These are phyloP conservation scores for Ctenochaetus hawaiiensis DNA, from an alignment of 2,797 vertebrate species.

Conservation along the genomic window DNA sequence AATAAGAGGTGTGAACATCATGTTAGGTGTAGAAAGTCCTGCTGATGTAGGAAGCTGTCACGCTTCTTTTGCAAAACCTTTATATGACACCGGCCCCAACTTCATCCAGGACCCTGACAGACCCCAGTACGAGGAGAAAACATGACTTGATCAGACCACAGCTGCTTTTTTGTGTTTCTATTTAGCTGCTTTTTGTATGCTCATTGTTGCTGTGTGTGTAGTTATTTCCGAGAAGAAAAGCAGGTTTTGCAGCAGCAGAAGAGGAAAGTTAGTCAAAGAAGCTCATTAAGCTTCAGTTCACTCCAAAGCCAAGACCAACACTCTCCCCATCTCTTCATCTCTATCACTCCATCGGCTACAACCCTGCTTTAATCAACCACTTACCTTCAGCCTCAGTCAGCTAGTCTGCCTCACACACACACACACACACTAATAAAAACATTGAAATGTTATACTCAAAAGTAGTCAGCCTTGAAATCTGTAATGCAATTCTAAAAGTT, in stretches of 20 bases:
- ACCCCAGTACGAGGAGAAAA: neutral
- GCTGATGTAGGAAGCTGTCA: constrained; percentile 41
- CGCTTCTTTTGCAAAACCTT: constrained; percentile 5
- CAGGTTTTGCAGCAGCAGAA: constrained; percentile 15
- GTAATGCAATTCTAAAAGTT: constrained; percentile 10
- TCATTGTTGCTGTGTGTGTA: neutral
- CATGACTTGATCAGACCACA: neutral
- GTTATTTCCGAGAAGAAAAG: neutral
- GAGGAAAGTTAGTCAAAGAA: constrained; percentile 18
- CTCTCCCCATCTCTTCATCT: constrained; percentile 25
- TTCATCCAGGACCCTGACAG: constrained; percentile 23
- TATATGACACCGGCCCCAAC: constrained; percentile 33
- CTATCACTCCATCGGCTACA: constrained; percentile 23
- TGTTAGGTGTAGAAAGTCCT: constrained; percentile 11
- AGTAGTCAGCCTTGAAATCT: constrained; percentile 15
- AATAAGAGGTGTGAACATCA: constrained; percentile 19
- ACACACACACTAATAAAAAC: neutral
- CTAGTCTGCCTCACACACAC: neutral
- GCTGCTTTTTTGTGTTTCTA: neutral
- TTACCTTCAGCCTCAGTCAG: constrained; percentile 28
- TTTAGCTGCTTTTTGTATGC: neutral
- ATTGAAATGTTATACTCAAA: constrained; percentile 11
- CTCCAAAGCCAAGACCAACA: constrained; percentile 23
- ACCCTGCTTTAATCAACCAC: constrained; percentile 29
- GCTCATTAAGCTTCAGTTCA: constrained; percentile 38